These are phyloP conservation scores for Chiridota heheva DNA, from an alignment of 35 echinoderm and acorn worm species.

Conservation along the genomic window DNA sequence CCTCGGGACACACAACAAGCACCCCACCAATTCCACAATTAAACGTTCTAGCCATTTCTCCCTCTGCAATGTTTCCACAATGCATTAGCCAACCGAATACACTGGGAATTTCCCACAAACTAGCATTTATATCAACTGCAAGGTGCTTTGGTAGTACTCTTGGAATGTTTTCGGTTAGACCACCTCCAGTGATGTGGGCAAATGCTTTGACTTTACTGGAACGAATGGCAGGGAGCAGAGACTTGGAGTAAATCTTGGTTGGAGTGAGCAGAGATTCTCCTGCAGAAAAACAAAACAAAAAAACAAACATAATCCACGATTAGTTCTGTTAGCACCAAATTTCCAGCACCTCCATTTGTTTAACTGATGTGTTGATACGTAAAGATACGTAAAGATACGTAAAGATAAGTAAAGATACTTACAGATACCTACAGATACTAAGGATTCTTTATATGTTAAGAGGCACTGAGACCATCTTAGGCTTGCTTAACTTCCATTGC, in stretches of 20 bases:
- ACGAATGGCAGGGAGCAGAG: constrained; percentile 71
- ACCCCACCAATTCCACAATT: constrained; percentile 93
- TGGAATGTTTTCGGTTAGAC: constrained; percentile 91
- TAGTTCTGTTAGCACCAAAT: no score
- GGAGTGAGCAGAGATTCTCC: constrained; percentile 87
- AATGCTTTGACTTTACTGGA: constrained; percentile 84
- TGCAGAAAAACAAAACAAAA: constrained; percentile 33
- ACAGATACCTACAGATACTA: no score
- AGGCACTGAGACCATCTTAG: no score
- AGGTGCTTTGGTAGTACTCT: constrained; percentile 68
- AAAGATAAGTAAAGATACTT: no score
- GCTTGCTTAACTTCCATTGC: no score
- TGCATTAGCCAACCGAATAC: constrained; percentile 92
- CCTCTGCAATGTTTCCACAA: constrained; percentile 65
- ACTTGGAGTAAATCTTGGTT: constrained; percentile 96
- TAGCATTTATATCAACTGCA: constrained; percentile 76
- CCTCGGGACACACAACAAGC: constrained; percentile 43
- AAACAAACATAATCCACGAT: no score
- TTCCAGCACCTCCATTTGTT: no score
- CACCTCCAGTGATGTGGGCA: constrained; percentile 98
- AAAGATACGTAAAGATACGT: no score
- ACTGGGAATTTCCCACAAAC: constrained; percentile 71
- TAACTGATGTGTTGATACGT: no score
- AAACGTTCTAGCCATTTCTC: constrained; percentile 96
- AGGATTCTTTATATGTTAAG: no score